Conservation (phyloP, 2,797 vertebrate species). For the Helarctos malayanus region DNA sequence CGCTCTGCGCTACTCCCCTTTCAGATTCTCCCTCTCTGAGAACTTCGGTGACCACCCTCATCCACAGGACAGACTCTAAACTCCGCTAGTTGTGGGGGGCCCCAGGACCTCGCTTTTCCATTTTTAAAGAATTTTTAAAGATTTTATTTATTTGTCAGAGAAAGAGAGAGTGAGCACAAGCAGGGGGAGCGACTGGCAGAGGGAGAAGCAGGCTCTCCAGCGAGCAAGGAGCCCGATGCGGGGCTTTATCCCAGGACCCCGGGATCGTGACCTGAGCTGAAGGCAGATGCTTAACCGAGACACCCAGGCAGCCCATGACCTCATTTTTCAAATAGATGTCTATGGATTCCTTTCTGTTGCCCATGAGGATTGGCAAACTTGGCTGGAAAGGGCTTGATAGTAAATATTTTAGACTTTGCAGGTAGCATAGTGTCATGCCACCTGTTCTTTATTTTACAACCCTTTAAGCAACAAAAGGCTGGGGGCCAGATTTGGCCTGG, state of each 20-base stretch:
- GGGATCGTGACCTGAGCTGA: no score
- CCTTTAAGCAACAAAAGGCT: not conserved
- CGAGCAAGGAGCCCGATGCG: no score
- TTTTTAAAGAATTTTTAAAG: no score
- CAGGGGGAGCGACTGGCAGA: no score
- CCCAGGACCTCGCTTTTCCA: fast-evolving
- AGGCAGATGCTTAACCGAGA: no score
- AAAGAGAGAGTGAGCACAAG: no score
- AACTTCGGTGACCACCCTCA: not conserved
- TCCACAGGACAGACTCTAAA: not conserved
- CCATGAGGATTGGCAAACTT: not conserved
- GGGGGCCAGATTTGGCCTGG: not conserved
- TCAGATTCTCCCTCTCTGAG: not conserved
- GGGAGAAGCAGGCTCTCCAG: no score
- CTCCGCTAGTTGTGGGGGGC: not conserved
- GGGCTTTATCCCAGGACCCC: no score
- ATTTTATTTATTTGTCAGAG: no score
- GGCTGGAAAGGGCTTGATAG: not conserved
- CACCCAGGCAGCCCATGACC: no score
- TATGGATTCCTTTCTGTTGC: not conserved
- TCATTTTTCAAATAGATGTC: not conserved
- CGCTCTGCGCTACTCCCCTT: fast-evolving
- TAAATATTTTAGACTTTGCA: not conserved
- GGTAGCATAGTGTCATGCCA: no score
- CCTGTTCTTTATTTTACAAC: not conserved